These are phyloP conservation scores for Drosophila nannoptera DNA, from an alignment of 1,140 invertebrate genomes.

Conservation along the genomic window DNA sequence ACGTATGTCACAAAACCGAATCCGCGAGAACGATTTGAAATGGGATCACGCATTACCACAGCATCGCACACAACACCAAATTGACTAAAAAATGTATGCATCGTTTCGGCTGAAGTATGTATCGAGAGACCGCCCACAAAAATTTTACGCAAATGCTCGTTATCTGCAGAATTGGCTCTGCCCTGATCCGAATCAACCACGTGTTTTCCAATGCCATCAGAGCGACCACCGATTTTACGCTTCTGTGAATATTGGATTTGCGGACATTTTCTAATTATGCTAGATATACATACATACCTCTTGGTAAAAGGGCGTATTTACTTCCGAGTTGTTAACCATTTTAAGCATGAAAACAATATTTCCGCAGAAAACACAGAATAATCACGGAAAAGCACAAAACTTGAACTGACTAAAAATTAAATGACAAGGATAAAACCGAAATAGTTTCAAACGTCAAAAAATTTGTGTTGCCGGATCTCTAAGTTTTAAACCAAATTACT, in stretches of 20 bases:
- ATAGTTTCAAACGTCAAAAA: conserved; percentile 43
- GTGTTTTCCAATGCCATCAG: not conserved
- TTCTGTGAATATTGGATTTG: conserved; percentile 15
- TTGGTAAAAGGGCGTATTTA: conserved; percentile 28
- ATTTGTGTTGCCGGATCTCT: conserved; percentile 20
- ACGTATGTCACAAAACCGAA: conserved; percentile 63
- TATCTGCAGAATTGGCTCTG: not conserved
- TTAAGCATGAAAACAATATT: conserved; percentile 25
- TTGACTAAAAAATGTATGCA: conserved; percentile 47
- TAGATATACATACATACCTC: conserved; percentile 39
- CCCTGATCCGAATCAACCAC: conserved; percentile 3
- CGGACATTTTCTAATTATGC: not conserved
- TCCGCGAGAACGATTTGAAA: conserved; percentile 58
- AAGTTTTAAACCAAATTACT: not conserved
- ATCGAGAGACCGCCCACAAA: conserved; percentile 58
- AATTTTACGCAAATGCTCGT: conserved; percentile 67
- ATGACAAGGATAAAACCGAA: conserved; percentile 32
- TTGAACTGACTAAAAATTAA: conserved; percentile 29
- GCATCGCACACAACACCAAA: conserved; percentile 57
- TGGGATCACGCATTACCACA: conserved; percentile 62
- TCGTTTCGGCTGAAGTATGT: conserved; percentile 39
- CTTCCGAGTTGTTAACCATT: conserved; percentile 48
- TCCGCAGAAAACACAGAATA: conserved; percentile 20
- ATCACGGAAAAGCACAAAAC: conserved; percentile 33
- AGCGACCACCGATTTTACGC: conserved; percentile 22